These are phyloP conservation scores for Macrobrachium nipponense DNA, from an alignment of 1,140 invertebrate genomes.

Conservation along the genomic window DNA sequence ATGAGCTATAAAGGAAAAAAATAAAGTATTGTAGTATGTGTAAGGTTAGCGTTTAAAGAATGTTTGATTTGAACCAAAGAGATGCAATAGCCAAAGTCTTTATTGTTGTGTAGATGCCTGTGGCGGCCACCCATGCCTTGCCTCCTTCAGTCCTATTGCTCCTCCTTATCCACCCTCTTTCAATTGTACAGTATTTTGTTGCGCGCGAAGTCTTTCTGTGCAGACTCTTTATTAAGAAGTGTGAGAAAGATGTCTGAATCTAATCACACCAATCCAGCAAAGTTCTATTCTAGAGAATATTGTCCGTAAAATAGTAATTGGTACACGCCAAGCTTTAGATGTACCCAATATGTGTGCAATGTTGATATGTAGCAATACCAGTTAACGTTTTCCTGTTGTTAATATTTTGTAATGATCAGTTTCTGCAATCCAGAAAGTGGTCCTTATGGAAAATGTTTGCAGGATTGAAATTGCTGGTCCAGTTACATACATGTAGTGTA, in stretches of 20 bases:
- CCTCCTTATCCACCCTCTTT: conserved; percentile 21
- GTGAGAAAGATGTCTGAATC: conserved; percentile 59
- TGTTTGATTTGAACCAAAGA: conserved; percentile 40
- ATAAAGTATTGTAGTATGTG: neutral
- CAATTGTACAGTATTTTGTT: conserved; percentile 58
- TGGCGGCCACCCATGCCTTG: conserved; percentile 29
- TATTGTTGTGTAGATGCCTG: conserved; percentile 36
- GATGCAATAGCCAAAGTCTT: conserved; percentile 37
- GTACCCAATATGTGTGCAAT: conserved; percentile 59
- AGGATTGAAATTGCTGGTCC: conserved; percentile 14
- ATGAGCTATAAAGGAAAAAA: too few species aligned
- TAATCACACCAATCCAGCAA: conserved; percentile 39
- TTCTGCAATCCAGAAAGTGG: conserved; percentile 17
- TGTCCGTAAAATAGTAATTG: conserved; percentile 42
- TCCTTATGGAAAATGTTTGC: conserved; percentile 22
- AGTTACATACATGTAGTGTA: conserved; percentile 47
- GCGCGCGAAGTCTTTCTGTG: conserved; percentile 35
- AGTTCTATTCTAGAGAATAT: conserved; percentile 30
- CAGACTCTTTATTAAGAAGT: conserved; percentile 38
- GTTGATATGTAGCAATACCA: conserved; percentile 41
- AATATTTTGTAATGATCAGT: conserved; percentile 18
- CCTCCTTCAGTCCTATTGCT: conserved; percentile 22
- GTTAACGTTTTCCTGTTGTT: conserved; percentile 14
- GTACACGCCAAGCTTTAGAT: conserved; percentile 58
- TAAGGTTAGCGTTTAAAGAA: neutral